These are phyloP conservation scores for Apodemus speciosus DNA, from an alignment of 2,113 vertebrate species.

Conservation along the genomic window DNA sequence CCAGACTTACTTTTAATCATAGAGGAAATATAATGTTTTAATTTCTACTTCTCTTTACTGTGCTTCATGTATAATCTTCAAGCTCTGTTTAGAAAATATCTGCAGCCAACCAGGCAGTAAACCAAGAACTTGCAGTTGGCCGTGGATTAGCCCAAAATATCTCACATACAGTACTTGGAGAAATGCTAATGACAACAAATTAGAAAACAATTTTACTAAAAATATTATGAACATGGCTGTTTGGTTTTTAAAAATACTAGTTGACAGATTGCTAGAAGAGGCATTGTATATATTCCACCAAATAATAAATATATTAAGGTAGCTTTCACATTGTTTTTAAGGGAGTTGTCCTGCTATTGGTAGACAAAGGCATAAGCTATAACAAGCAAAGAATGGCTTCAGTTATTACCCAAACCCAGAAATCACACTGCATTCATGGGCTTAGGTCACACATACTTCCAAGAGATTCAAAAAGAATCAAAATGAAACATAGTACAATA, in stretches of 20 bases:
- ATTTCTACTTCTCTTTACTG: slow-evolving; percentile 18
- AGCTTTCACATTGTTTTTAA: neutral
- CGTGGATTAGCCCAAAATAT: neutral
- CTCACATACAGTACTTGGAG: neutral
- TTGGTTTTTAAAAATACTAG: neutral
- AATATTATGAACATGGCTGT: neutral
- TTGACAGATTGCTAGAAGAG: slow-evolving; percentile 18
- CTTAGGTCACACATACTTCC: neutral
- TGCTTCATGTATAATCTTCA: neutral
- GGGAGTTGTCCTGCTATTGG: neutral
- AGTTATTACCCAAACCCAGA: neutral
- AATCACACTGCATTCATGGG: neutral
- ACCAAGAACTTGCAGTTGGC: neutral
- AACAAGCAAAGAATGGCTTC: neutral
- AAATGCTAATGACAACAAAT: neutral
- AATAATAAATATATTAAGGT: neutral
- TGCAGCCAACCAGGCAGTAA: neutral
- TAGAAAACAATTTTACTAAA: slow-evolving; percentile 24
- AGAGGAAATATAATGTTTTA: neutral
- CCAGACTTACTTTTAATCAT: slow-evolving; percentile 11
- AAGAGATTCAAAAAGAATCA: neutral
- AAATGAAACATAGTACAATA: slow-evolving; percentile 24
- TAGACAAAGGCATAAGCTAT: neutral
- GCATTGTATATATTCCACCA: neutral
- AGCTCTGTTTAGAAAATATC: neutral